phyloP scores from a whole-genome alignment of 92 coral and sea anemone species.

The Muricea muricata region DNA sequence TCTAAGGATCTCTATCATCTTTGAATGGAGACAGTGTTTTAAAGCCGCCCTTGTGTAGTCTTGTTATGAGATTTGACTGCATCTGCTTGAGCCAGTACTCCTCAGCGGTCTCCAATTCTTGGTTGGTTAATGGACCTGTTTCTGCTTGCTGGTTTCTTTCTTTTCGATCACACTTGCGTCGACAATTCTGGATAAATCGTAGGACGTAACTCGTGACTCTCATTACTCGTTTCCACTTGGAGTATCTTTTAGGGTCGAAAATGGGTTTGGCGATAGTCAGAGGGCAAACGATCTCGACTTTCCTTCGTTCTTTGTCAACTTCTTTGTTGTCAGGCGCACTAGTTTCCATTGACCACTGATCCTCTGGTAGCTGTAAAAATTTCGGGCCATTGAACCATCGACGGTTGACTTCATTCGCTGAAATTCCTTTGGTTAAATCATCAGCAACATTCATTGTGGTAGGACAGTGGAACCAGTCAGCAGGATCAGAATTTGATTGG shows the following conservation, averaged over 20 bases:
- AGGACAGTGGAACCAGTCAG: slow-evolving; percentile 55
- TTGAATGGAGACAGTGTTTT: neutral
- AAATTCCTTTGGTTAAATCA: slow-evolving; percentile 66
- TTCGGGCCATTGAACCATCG: slow-evolving; percentile 70
- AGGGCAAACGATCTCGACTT: slow-evolving; percentile 44
- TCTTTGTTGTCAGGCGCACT: slow-evolving; percentile 38
- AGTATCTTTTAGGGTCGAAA: neutral
- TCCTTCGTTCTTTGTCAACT: slow-evolving; percentile 62
- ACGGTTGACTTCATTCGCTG: slow-evolving; percentile 58
- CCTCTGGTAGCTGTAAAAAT: slow-evolving; percentile 57
- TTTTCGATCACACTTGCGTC: slow-evolving; percentile 2
- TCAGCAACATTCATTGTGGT: slow-evolving; percentile 57
- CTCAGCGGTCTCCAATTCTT: neutral
- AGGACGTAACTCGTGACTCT: slow-evolving; percentile 3
- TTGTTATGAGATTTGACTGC: slow-evolving; percentile 10
- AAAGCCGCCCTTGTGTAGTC: neutral
- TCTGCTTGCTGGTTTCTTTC: neutral
- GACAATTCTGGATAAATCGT: slow-evolving; percentile 13
- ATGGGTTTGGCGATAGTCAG: slow-evolving; percentile 33
- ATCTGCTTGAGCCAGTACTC: slow-evolving; percentile 4
- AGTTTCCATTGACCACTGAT: slow-evolving; percentile 57
- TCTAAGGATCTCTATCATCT: neutral
- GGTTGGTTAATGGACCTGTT: neutral
- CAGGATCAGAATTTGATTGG: no score
- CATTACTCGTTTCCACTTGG: neutral